Base-by-base conservation (phyloP, 2,113 vertebrate genomes). In the Paedocypris sp. region DNA sequence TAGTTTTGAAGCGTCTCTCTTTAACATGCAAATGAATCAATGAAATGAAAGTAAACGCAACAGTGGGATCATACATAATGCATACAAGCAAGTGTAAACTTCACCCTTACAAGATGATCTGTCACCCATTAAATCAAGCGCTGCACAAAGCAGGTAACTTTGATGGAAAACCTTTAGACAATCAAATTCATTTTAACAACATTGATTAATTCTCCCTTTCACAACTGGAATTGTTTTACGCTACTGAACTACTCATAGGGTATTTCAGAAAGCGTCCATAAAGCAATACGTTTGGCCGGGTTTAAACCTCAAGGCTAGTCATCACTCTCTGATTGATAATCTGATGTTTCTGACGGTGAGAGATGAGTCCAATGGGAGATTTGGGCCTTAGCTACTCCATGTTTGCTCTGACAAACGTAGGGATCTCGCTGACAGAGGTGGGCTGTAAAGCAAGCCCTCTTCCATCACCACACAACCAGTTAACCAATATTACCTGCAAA, bases 21-120 rank as follows among this genome's bases (percentile, higher is more conserved):
- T 54, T 51, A 56, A 48, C 26, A 63, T 16, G 13, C 42, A 35
- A 23, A 38, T 38, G 25, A 45, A 45, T 28, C 52, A 48, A 36
- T 36, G 23, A 52, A 56, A 51, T 25, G 63, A 33, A 33, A 84
- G 83, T 85, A 75, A 81, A 84, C 75, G 77, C 73, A 83, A 80
- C 73, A 81, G 76, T 73, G 77, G 75, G 81, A 76, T 84, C 77
- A 83, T 83, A 76, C 75, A 81, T 81, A 83, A 84, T 82, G 74
- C 80, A 83, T 84, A 75, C 67, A 67, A 81, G 80, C 78, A 80
- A n/a, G n/a, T n/a, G n/a, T n/a, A n/a, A n/a, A n/a, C 81, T 82
- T 77, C 77, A 76, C 72, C 78, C 75, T 76, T 81, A 80, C 78
- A 80, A 72, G 74, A 71, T 74, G 70, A 77, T 60, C 12, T 46